Percentiles rank a stretch among this genome's conserved stretches.
phyloP scores from a whole-genome alignment of 1,140 invertebrate genomes.

The Wiebesia pumilae region DNA sequence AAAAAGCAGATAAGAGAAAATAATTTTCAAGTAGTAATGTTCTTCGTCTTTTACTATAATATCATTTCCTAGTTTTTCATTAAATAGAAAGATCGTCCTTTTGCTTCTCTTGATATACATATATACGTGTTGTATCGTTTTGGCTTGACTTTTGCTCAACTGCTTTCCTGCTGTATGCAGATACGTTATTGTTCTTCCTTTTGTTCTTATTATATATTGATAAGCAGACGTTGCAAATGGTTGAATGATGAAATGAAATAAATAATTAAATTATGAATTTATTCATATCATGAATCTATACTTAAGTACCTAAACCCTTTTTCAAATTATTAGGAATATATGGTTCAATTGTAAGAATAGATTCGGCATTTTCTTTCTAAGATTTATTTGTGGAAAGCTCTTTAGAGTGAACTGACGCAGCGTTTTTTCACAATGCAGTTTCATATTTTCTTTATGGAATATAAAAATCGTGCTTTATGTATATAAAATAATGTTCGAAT shows the following conservation, averaged over 20 bases:
- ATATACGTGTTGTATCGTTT: background rate
- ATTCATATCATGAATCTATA: background rate
- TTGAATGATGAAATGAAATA: no score
- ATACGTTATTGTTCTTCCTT: background rate
- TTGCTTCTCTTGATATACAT: background rate
- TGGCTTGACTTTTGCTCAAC: background rate
- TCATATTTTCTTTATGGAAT: background rate
- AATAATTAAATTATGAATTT: no score
- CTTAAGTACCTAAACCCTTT: background rate
- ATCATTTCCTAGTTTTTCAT: background rate
- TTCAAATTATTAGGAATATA: conserved; percentile 17
- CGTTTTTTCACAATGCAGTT: background rate
- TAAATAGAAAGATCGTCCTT: background rate
- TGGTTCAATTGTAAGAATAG: background rate
- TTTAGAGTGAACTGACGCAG: background rate
- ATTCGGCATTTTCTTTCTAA: background rate
- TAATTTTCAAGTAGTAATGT: background rate
- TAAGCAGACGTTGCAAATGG: background rate
- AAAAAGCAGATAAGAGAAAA: background rate
- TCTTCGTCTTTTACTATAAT: background rate
- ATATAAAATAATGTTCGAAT: no score
- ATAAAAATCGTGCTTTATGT: no score
- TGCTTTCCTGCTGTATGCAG: background rate
- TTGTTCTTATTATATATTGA: conserved; percentile 4
- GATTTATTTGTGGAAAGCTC: background rate